Evolutionary conservation across 2,888 invertebrate genomes (phyloP).

Genomic region (Drosophila prostipennis): DNA sequence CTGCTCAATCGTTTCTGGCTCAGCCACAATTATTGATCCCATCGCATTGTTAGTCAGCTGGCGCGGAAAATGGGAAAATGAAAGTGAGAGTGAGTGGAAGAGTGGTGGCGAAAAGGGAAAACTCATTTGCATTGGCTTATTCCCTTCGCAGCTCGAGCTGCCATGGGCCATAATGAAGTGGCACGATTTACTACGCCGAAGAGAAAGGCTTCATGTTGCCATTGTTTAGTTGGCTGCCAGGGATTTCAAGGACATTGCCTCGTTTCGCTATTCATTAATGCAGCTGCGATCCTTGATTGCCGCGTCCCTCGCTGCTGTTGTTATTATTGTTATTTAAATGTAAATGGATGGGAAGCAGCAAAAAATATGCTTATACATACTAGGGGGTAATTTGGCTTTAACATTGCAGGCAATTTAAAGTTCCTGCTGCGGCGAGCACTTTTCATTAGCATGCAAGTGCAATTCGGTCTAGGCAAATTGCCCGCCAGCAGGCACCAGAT

Average conservation of each 20-base stretch:
- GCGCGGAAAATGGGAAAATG: conserved; percentile 21
- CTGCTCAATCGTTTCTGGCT: conserved; percentile 1
- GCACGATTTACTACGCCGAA: conserved; percentile 42
- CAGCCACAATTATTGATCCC: conserved; percentile 23
- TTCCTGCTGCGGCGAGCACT: conserved; percentile 29
- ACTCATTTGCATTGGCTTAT: conserved; percentile 41
- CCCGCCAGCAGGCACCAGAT: conserved; percentile 27
- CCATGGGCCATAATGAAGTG: conserved; percentile 43
- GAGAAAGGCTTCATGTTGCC: conserved; percentile 39
- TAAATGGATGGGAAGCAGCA: conserved; percentile 6
- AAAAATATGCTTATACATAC: conserved; percentile 11
- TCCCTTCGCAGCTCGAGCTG: conserved; percentile 27
- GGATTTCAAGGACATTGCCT: conserved; percentile 42
- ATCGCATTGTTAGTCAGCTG: conserved; percentile 19
- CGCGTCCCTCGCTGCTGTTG: too few species aligned
- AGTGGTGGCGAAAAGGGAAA: conserved; percentile 30
- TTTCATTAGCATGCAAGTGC: conserved; percentile 54
- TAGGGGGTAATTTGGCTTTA: conserved; percentile 32
- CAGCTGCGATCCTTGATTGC: conserved; percentile 42
- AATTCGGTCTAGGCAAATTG: conserved; percentile 50
- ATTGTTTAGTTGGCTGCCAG: conserved; percentile 42
- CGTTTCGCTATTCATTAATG: conserved; percentile 45
- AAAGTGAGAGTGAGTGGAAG: conserved; percentile 40
- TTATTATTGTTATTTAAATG: conserved; percentile 40
- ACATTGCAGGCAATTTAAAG: conserved; percentile 38